These are phyloP conservation scores for Nerophis ophidion DNA, from an alignment of 2,113 vertebrate species.

Conservation along the genomic window DNA sequence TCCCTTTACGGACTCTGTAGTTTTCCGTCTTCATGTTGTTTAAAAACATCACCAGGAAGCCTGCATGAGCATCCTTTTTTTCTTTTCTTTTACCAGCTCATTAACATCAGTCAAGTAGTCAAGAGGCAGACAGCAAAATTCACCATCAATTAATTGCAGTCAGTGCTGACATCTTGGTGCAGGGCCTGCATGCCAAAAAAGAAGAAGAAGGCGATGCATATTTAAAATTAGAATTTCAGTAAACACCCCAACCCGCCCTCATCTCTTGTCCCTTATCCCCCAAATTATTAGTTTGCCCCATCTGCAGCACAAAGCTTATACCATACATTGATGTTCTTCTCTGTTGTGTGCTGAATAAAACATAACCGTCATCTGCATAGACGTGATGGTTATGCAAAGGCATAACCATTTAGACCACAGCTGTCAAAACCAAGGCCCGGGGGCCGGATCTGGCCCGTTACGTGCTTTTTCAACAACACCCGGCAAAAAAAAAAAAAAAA, in stretches of 20 bases:
- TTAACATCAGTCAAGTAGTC: slow-evolving; percentile 51
- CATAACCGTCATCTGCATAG: slow-evolving; percentile 11
- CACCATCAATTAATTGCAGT: slow-evolving; percentile 54
- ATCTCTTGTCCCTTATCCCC: not conserved
- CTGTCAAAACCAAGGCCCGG: too few relatives aligned
- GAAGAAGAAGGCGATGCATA: slow-evolving; percentile 47
- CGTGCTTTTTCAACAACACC: too few relatives aligned
- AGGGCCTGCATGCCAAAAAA: slow-evolving; percentile 40
- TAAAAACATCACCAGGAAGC: slow-evolving; percentile 48
- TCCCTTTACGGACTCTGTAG: not conserved
- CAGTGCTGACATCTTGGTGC: slow-evolving; percentile 43
- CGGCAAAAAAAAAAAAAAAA: too few relatives aligned
- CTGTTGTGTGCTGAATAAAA: slow-evolving; percentile 48
- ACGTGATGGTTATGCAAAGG: too few relatives aligned
- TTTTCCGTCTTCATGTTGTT: slow-evolving; percentile 48
- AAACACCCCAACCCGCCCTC: not conserved
- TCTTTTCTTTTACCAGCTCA: slow-evolving; percentile 40
- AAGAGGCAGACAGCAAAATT: slow-evolving; percentile 49
- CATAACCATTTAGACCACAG: too few relatives aligned
- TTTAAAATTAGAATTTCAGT: slow-evolving; percentile 24
- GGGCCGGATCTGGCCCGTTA: too few relatives aligned
- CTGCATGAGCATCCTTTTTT: slow-evolving; percentile 37
- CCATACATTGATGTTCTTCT: slow-evolving; percentile 47
- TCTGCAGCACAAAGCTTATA: slow-evolving; percentile 31
- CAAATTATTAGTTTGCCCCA: slow-evolving; percentile 8